Percentiles rank a stretch among this genome's conserved stretches.
Conservation (phyloP, 2,797 vertebrate species). For the Pyrocephalus nanus region DNA sequence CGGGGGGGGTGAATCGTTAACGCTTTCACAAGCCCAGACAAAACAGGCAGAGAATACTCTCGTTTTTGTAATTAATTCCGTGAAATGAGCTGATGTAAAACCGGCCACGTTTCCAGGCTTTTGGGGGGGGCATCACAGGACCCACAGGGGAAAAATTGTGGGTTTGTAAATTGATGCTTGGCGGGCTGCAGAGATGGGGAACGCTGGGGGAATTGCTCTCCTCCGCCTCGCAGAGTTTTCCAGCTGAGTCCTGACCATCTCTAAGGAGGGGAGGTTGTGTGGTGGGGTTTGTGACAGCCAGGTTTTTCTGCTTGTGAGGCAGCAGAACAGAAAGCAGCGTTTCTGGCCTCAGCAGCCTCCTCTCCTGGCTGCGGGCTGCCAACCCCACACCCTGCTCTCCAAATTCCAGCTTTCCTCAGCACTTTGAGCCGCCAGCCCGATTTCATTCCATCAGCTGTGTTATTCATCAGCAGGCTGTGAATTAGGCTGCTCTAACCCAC, state of each 20-base stretch:
- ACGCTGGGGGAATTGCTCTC: not conserved
- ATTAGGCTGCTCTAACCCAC: constrained; percentile 20
- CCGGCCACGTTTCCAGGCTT: accelerated
- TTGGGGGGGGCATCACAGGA: no score
- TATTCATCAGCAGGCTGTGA: constrained; percentile 56
- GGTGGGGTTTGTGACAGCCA: accelerated
- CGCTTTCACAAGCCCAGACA: not conserved
- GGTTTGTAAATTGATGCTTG: not conserved
- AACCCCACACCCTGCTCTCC: not conserved
- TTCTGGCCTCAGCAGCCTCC: not conserved
- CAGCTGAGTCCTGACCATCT: not conserved
- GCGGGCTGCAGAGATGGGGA: accelerated
- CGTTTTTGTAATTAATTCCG: not conserved
- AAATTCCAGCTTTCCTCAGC: constrained; percentile 36
- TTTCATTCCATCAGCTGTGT: constrained; percentile 19
- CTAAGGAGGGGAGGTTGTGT: accelerated
- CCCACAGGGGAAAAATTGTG: accelerated
- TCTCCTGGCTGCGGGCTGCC: not conserved
- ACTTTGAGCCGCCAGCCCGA: not conserved
- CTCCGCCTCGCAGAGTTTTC: accelerated
- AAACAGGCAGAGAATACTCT: not conserved
- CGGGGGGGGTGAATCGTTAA: accelerated
- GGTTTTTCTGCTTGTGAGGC: not conserved
- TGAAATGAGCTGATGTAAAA: not conserved
- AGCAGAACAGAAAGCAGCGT: not conserved